A percentile compares a stretch with the other conserved stretches of the same genome.
phyloP scores from a whole-genome alignment of 1,140 invertebrate species.

The Drosophila sulfurigaster region DNA sequence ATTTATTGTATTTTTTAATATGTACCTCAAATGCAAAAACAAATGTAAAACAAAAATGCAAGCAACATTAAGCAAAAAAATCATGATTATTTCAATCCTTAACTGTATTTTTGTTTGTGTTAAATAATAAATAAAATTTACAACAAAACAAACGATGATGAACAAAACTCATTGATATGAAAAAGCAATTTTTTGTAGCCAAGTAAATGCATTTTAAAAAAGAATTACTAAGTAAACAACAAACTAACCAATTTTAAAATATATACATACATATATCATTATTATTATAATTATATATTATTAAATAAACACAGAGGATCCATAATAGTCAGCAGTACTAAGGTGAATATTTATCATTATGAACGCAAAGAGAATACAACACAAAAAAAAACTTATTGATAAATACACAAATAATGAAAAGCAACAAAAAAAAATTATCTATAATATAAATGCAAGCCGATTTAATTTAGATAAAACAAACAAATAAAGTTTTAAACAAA shows the following conservation, averaged over 20 bases:
- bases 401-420: constrained; percentile 22
- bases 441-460: constrained; percentile 54
- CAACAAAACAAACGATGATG: constrained; percentile 1
- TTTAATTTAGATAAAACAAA: constrained; percentile 67
- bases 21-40: constrained; percentile 69
- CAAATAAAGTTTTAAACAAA: constrained; percentile 68
- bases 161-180: constrained; percentile 36
- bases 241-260: constrained; percentile 76
- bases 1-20: constrained; percentile 82
- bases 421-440: constrained; percentile 24
- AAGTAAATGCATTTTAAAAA: constrained; percentile 73
- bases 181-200: constrained; percentile 61
- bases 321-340: constrained; percentile 46
- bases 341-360: constrained; percentile 42
- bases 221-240: constrained; percentile 56
- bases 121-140: constrained; percentile 5
- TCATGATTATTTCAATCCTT: constrained; percentile 32
- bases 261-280: constrained; percentile 45
- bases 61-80: not conserved
- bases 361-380: constrained; percentile 13
- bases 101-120: constrained; percentile 43
- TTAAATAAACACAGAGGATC: constrained; percentile 26
- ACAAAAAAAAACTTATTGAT: constrained; percentile 28
- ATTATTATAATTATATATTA: constrained; percentile 33
- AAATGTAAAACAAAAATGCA: constrained; percentile 11